Percentiles rank a stretch among this genome's conserved stretches.
phyloP scores from a whole-genome alignment of 2,888 invertebrate genomes.

The Andrena trimmerana region DNA sequence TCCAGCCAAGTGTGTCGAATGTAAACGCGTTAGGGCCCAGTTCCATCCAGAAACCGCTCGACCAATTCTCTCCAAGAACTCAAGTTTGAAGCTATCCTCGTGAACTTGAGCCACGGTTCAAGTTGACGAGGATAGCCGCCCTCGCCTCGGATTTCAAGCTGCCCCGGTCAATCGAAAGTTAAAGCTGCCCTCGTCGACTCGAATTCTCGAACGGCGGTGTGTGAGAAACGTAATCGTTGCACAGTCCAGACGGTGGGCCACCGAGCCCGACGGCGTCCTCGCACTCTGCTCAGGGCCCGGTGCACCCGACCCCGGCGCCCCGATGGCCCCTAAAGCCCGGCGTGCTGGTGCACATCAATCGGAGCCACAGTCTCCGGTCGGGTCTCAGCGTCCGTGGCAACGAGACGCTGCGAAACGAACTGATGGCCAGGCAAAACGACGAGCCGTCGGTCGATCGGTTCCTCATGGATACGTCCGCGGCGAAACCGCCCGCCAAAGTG shows the following conservation, averaged over 20 bases:
- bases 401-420: slow-evolving; percentile 71
- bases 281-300: slow-evolving; percentile 73
- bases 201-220: background rate
- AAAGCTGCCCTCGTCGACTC: background rate
- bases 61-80: too few species aligned
- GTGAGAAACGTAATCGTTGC: slow-evolving; percentile 47
- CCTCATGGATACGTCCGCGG: slow-evolving; percentile 52
- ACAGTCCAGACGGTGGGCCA: slow-evolving; percentile 86
- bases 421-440: slow-evolving; percentile 54
- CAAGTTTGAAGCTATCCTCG: too few species aligned
- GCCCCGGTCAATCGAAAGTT: background rate
- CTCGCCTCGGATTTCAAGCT: background rate
- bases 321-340: slow-evolving; percentile 96
- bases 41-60: too few species aligned
- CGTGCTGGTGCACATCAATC: slow-evolving; percentile 94
- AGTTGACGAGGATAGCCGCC: too few species aligned
- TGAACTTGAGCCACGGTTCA: too few species aligned
- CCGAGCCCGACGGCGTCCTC: slow-evolving; percentile 82
- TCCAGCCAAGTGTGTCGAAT: too few species aligned
- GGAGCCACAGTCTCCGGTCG: slow-evolving; percentile 89
- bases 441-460: slow-evolving; percentile 57
- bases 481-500: slow-evolving; percentile 72
- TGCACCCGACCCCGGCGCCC: slow-evolving; percentile 86
- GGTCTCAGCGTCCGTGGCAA: slow-evolving; percentile 78
- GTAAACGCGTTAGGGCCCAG: too few species aligned